phyloP scores from a whole-genome alignment of 2,888 invertebrate genomes.

The Lasioglossum calceatum region DNA sequence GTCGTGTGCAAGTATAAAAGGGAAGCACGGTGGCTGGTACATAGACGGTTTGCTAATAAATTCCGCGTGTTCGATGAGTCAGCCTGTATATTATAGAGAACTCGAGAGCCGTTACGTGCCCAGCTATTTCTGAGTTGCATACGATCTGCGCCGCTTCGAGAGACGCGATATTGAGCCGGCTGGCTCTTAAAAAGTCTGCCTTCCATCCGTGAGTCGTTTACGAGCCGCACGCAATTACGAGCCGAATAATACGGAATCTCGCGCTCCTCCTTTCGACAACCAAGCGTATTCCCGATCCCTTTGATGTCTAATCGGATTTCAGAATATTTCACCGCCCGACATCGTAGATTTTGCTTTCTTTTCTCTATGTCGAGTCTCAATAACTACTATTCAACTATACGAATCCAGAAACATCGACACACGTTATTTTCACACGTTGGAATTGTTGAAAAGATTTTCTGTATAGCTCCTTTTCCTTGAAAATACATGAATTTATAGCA shows the following conservation, averaged over 20 bases:
- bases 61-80: constrained; percentile 46
- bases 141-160: constrained; percentile 15
- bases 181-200: constrained; percentile 29
- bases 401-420: background rate
- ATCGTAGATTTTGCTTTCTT: background rate
- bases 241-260: constrained; percentile 38
- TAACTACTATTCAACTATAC: background rate
- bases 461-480: background rate
- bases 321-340: background rate
- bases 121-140: constrained; percentile 46
- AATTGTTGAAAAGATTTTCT: background rate
- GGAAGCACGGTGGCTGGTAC: background rate
- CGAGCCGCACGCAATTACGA: constrained; percentile 20
- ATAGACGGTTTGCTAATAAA: constrained; percentile 32
- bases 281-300: constrained; percentile 41
- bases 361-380: background rate
- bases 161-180: constrained; percentile 40
- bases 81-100: constrained; percentile 21
- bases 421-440: background rate
- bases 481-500: no score
- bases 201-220: background rate
- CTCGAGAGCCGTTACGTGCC: constrained; percentile 36
- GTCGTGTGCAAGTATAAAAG: background rate
- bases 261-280: constrained; percentile 19
- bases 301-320: constrained; percentile 29